These are phyloP conservation scores for Drosophila chauvacae DNA, from an alignment of 1,140 invertebrate genomes.

Conservation along the genomic window DNA sequence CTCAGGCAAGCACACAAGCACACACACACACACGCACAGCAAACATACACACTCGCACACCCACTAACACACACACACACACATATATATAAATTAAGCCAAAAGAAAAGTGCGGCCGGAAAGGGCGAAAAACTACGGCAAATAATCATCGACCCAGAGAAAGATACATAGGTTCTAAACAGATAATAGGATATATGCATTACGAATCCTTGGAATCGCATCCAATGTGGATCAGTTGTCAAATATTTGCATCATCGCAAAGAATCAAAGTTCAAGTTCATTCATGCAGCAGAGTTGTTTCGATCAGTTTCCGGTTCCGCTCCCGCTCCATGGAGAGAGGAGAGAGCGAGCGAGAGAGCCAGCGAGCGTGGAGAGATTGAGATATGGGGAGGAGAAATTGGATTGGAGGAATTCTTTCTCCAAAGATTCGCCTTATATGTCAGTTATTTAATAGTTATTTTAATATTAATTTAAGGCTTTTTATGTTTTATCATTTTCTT, in stretches of 20 bases:
- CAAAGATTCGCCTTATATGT: constrained; percentile 30
- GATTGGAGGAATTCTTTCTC: constrained; percentile 30
- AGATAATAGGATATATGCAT: constrained; percentile 19
- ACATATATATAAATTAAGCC: constrained; percentile 21
- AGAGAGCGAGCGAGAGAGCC: neutral
- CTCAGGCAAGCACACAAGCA: constrained; percentile 33
- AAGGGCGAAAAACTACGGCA: constrained; percentile 21
- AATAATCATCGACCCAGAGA: constrained; percentile 1
- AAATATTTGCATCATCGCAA: constrained; percentile 19
- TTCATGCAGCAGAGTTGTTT: constrained; percentile 78
- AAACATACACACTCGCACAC: constrained; percentile 18
- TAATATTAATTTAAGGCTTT: constrained; percentile 31
- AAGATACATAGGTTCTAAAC: constrained; percentile 4
- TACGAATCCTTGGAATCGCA: constrained; percentile 19
- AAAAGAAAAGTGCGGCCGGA: constrained; percentile 15
- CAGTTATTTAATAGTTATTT: constrained; percentile 40
- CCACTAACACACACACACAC: neutral
- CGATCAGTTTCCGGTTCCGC: constrained; percentile 64
- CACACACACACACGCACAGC: constrained; percentile 19
- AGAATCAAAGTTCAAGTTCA: constrained; percentile 33
- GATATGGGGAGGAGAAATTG: neutral
- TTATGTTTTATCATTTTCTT: constrained; percentile 22
- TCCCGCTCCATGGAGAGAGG: constrained; percentile 2
- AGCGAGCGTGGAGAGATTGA: neutral
- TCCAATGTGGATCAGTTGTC: constrained; percentile 13